Percentiles rank a stretch among this genome's conserved stretches.
These are phyloP conservation scores for Poeciliopsis occidentalis DNA, from an alignment of 2,113 vertebrate genomes.

Conservation along the genomic window DNA sequence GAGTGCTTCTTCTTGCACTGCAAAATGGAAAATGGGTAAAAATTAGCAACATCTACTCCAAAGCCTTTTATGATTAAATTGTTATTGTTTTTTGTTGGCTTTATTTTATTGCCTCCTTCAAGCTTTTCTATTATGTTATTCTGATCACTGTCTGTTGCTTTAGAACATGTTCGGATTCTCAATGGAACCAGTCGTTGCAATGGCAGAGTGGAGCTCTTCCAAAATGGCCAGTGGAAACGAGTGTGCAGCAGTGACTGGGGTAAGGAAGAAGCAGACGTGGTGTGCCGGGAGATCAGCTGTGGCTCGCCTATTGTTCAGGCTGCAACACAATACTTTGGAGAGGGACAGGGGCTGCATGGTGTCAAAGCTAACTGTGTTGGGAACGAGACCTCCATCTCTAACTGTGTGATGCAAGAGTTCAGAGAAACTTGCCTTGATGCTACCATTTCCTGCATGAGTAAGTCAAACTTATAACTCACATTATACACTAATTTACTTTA, in stretches of 20 bases:
- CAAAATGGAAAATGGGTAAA: too few relatives aligned
- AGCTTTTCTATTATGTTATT: not conserved
- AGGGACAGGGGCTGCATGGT: not conserved
- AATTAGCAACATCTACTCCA: too few relatives aligned
- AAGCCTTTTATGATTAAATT: too few relatives aligned
- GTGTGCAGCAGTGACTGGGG: conserved; percentile 48
- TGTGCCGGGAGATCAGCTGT: conserved; percentile 62
- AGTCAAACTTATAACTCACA: conserved; percentile 5
- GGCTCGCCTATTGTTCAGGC: conserved; percentile 1
- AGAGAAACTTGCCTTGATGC: conserved; percentile 46
- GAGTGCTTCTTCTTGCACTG: too few relatives aligned
- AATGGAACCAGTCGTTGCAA: conserved; percentile 63
- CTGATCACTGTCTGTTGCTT: conserved; percentile 2
- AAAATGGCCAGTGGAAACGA: conserved; percentile 44
- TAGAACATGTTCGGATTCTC: conserved; percentile 49
- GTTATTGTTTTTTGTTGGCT: too few relatives aligned
- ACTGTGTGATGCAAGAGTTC: conserved; percentile 38
- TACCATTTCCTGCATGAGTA: conserved; percentile 54
- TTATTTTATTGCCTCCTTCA: too few relatives aligned
- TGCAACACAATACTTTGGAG: conserved; percentile 13
- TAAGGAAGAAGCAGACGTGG: not conserved
- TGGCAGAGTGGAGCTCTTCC: conserved; percentile 54
- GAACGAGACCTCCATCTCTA: conserved; percentile 63
- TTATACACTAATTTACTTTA: not conserved
- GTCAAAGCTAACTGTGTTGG: conserved; percentile 56